phyloP scores from a whole-genome alignment of 2,113 vertebrate species.

The Pionites leucogaster region DNA sequence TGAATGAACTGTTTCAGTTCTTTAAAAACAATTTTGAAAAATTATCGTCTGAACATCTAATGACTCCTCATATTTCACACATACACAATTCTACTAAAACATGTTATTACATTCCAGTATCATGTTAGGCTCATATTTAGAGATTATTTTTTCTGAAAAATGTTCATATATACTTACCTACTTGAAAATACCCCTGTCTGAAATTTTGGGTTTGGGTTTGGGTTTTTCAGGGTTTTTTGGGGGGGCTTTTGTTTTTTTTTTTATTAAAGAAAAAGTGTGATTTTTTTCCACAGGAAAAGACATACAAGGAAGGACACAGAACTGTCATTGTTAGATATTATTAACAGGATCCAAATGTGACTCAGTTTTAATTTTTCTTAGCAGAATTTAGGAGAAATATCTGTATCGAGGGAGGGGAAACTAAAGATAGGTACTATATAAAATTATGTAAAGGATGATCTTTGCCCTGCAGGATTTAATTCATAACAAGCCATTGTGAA shows the following conservation, averaged over 20 bases:
- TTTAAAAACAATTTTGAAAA: background rate
- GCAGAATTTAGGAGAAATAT: background rate
- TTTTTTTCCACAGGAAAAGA: background rate
- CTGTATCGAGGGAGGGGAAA: background rate
- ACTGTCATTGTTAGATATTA: background rate
- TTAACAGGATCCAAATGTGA: background rate
- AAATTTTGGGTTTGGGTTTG: background rate
- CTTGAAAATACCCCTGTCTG: background rate
- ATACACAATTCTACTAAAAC: background rate
- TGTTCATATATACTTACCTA: background rate
- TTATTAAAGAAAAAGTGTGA: background rate
- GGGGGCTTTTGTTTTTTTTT: background rate
- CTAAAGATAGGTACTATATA: background rate
- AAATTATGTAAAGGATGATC: background rate
- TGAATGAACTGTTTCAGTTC: background rate
- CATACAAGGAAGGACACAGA: background rate
- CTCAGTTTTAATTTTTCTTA: background rate
- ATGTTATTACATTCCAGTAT: background rate
- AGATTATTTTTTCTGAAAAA: background rate
- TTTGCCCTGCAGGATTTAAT: background rate
- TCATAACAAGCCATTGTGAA: background rate
- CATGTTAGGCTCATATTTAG: background rate
- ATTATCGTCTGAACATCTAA: background rate
- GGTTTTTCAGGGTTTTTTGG: fast-evolving
- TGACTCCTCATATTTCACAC: background rate